These are phyloP conservation scores for Lucilia sericata DNA, from an alignment of 1,140 invertebrate species.

Conservation along the genomic window DNA sequence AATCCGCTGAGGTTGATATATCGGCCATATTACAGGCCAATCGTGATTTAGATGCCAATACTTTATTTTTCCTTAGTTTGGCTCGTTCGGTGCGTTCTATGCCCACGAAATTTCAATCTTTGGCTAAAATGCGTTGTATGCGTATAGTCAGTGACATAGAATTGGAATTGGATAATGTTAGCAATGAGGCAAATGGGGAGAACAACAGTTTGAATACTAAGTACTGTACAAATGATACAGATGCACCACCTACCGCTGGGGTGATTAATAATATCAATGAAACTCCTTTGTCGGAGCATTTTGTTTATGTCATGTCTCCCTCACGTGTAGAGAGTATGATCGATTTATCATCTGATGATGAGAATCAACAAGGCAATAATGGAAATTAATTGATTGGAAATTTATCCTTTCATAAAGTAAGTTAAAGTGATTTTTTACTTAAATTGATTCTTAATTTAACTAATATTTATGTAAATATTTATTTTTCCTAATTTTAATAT, in stretches of 20 bases:
- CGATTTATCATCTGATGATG: slow-evolving; percentile 65
- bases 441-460: too few relatives aligned
- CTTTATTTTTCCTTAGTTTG: slow-evolving; percentile 63
- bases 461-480: neutral
- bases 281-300: slow-evolving; percentile 58
- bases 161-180: slow-evolving; percentile 61
- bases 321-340: slow-evolving; percentile 67
- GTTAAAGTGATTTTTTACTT: too few relatives aligned
- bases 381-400: slow-evolving; percentile 43
- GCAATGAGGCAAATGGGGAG: slow-evolving; percentile 51
- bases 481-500: neutral
- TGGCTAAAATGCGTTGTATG: slow-evolving; percentile 67
- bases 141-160: slow-evolving; percentile 65
- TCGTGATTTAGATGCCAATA: slow-evolving; percentile 64
- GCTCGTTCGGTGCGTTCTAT: slow-evolving; percentile 62
- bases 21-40: slow-evolving; percentile 63
- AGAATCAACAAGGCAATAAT: slow-evolving; percentile 59
- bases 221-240: slow-evolving; percentile 60
- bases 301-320: slow-evolving; percentile 65
- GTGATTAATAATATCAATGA: slow-evolving; percentile 48
- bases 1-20: slow-evolving; percentile 60
- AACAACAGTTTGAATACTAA: slow-evolving; percentile 47
- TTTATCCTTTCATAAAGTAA: too few relatives aligned
- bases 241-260: slow-evolving; percentile 53
- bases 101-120: slow-evolving; percentile 64